Percentiles rank a stretch among this genome's conserved stretches.
Conservation (phyloP, 1,140 invertebrate genomes). For the Diorhabda sublineata region DNA sequence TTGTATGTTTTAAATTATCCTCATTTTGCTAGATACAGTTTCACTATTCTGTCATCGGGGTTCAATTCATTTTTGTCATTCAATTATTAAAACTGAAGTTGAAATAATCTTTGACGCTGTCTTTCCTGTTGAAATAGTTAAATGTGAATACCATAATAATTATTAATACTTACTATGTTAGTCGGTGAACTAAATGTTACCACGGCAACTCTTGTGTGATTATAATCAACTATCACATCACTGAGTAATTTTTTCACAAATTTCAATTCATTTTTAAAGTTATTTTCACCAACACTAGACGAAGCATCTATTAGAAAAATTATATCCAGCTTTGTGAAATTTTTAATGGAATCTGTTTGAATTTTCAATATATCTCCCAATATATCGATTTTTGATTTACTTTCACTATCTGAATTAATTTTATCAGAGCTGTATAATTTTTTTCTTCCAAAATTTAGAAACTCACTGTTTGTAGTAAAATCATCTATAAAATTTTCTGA, state of each 20-base stretch:
- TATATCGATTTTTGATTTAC: conserved; percentile 55
- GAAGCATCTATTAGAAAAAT: conserved; percentile 69
- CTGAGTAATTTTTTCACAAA: conserved; percentile 69
- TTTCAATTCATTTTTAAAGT: conserved; percentile 66
- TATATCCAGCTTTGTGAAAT: conserved; percentile 53
- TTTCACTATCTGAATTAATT: conserved; percentile 51
- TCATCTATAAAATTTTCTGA: conserved; percentile 11
- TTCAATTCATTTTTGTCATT: no score
- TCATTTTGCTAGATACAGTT: no score
- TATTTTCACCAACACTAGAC: conserved; percentile 60
- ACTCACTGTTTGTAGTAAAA: conserved; percentile 39
- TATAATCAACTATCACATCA: conserved; percentile 62
- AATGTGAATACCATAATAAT: no score
- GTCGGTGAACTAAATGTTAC: conserved; percentile 63
- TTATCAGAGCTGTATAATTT: conserved; percentile 30
- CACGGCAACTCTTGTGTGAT: conserved; percentile 61
- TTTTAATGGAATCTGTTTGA: conserved; percentile 49
- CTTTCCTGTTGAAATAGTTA: no score
- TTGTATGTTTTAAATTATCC: no score
- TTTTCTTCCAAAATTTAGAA: conserved; percentile 43
- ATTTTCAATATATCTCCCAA: conserved; percentile 54
- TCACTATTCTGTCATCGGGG: no score
- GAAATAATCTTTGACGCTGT: no score
- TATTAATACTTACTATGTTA: conserved; percentile 48
- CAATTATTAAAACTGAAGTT: no score